Base-by-base conservation (phyloP, 1,140 invertebrate species). In the Eufriesea mexicana region DNA sequence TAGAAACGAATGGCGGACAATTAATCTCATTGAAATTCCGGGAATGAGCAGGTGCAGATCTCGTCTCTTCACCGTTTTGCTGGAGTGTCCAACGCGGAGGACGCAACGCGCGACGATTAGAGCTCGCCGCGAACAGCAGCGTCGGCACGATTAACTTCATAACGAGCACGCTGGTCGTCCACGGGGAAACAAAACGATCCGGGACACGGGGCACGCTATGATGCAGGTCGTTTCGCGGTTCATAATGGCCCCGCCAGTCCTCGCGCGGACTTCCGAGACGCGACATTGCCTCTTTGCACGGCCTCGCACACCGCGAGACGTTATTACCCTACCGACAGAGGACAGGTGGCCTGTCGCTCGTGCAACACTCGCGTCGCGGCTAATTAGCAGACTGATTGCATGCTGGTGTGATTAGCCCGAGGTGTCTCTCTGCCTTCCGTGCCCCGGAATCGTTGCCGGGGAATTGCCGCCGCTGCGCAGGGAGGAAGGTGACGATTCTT, bases 81-180 rank as follows among this genome's bases (percentile, higher is more conserved):
- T 83, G 57, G 86, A 25, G 75, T 55, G 77, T 86, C 42, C 68
- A 51, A 55, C 28, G 77, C 20, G 25, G 12, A 61, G 18, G 51
- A 71, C 61, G 54, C 68, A 67, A 86, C 67, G 81, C 79, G 84
- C 84, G 80, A 84, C 82, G 83, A 84, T 81, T 86, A 87, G 67
- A 74, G 62, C 80, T 57, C 54, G 47, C 62, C 61, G 76, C 62
- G 70, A 80, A 84, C 68, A 83, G 71, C 64, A 72, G 70, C 70
- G 35, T 55, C 55, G 76, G 23, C 47, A 55, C 74, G 76, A 86
- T 88, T 86, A 81, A 87, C 61, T 78, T 66, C 57, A 54, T 61
- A 68, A 73, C 51, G 61, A 62, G 55, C 71, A 45, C 45, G 45
- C 73, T 57, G 55, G 57, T 25, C 64, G 20, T 66, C 35, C 64